Evolutionary conservation across 2,113 vertebrate species (phyloP), one percentile per base, ranked within the genome.

Genomic region (Epinephelus fuscoguttatus): DNA sequence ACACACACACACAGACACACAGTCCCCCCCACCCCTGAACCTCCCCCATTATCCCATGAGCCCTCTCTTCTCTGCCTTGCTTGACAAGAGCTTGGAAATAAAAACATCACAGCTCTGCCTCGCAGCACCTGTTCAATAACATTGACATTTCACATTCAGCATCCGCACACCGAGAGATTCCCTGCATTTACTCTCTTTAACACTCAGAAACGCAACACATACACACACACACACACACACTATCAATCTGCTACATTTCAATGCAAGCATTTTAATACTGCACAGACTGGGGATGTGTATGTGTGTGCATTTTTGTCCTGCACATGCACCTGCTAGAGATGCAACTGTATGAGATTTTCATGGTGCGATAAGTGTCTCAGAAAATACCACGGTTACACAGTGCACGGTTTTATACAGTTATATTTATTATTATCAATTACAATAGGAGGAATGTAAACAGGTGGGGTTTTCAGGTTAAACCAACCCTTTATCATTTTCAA

Each of bases 81-180:
- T 83, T 85, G 87, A 91, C 82, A 92, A 92, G 88, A 87, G 87
- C 89, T 91, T 91, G 91, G 92, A 94, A 95, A 95, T 95, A 94
- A 95, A 95, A 94, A 94, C 94, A 95, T 95, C 93, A 95, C 90
- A 91, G 89, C 86, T 83, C 88, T 89, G 94, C 93, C 92, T 94
- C 86, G 88, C 94, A 94, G 95, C 93, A 93, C 95, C 94, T 93
- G 94, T 95, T 95, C 94, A 95, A 95, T 95, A 95, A 94, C 94
- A 94, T 86, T 95, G 94, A 95, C 94, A 95, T 95, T 94, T 95
- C 92, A 92, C 93, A 94, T 94, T 95, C 91, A 92, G 89, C 83
- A 92, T 92, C 84, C 80, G 75, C 88, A 78, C 89, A 90, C 81
- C 33, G 59, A 85, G 87, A 91, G 89, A 84, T 88, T 91, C 91